These are phyloP conservation scores for Arrhamphus sclerolepis DNA, from an alignment of 2,797 vertebrate genomes.

Conservation along the genomic window DNA sequence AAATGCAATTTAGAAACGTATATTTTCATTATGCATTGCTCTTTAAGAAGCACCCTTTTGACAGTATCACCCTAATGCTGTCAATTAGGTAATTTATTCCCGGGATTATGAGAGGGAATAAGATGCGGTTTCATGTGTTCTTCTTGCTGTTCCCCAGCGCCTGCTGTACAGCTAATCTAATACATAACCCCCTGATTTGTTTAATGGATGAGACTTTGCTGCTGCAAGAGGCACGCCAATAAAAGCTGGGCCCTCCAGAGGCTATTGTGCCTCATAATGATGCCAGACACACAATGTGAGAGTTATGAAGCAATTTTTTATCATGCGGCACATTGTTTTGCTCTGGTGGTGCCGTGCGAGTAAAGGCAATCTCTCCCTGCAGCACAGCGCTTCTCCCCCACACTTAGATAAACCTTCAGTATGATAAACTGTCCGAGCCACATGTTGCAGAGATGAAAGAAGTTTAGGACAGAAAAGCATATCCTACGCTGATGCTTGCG, in stretches of 20 bases:
- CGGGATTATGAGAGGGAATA: slow-evolving; percentile 70
- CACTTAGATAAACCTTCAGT: slow-evolving; percentile 73
- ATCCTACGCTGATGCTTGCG: slow-evolving; percentile 28
- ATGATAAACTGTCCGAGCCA: slow-evolving; percentile 70
- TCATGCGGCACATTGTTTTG: slow-evolving; percentile 79
- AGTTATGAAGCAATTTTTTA: slow-evolving; percentile 84
- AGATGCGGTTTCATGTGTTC: slow-evolving; percentile 68
- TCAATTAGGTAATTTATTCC: slow-evolving; percentile 80
- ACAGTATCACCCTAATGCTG: slow-evolving; percentile 72
- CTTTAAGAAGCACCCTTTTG: slow-evolving; percentile 67
- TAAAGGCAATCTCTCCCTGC: slow-evolving; percentile 76
- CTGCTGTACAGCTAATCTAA: slow-evolving; percentile 80
- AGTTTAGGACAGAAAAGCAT: slow-evolving; percentile 44
- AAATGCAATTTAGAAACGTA: slow-evolving; percentile 73
- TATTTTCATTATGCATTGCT: slow-evolving; percentile 72
- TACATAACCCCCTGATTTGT: slow-evolving; percentile 84
- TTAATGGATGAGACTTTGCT: slow-evolving; percentile 83
- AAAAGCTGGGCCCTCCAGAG: slow-evolving; percentile 79
- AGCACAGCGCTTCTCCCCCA: slow-evolving; percentile 63
- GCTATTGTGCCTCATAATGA: slow-evolving; percentile 82
- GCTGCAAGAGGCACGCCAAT: slow-evolving; percentile 79
- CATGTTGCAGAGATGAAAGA: slow-evolving; percentile 58
- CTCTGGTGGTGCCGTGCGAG: slow-evolving; percentile 71
- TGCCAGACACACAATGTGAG: slow-evolving; percentile 82
- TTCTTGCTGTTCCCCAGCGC: slow-evolving; percentile 64